These are phyloP conservation scores for Hyaena hyaena DNA, from an alignment of 2,113 vertebrate species.

Conservation along the genomic window DNA sequence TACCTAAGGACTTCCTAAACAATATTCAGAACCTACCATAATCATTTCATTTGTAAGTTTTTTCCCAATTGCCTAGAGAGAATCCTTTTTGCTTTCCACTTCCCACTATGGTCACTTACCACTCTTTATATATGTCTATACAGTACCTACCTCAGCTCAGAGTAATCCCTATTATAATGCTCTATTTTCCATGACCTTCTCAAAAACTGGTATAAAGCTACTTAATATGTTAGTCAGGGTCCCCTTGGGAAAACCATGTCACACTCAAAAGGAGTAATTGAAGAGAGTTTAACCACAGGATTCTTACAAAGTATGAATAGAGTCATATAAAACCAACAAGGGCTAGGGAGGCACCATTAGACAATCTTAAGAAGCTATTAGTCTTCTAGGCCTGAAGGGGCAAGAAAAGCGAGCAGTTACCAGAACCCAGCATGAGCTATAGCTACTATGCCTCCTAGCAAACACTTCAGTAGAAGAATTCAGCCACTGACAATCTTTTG, in stretches of 20 bases:
- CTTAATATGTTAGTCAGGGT: not conserved
- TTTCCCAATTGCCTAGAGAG: not conserved
- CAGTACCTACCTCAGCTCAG: not conserved
- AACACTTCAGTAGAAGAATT: not conserved
- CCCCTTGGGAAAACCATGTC: not conserved
- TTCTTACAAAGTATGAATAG: not conserved
- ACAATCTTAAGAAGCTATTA: not conserved
- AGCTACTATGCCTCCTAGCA: not conserved
- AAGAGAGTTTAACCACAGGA: not conserved
- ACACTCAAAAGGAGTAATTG: not conserved
- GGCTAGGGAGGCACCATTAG: not conserved
- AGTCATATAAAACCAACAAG: not conserved
- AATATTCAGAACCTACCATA: not conserved
- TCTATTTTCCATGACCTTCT: constrained; percentile 12
- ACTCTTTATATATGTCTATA: not conserved
- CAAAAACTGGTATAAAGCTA: not conserved
- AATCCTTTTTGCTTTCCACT: not conserved
- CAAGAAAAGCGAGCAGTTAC: not conserved
- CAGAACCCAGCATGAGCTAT: not conserved
- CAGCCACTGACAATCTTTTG: not conserved
- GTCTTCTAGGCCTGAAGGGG: not conserved
- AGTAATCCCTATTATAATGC: not conserved
- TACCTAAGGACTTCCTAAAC: not conserved
- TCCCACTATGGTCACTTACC: not conserved
- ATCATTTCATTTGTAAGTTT: not conserved